Evolutionary conservation across 2,888 invertebrate species (phyloP).

Genomic region (Schizotus pectinicornis): DNA sequence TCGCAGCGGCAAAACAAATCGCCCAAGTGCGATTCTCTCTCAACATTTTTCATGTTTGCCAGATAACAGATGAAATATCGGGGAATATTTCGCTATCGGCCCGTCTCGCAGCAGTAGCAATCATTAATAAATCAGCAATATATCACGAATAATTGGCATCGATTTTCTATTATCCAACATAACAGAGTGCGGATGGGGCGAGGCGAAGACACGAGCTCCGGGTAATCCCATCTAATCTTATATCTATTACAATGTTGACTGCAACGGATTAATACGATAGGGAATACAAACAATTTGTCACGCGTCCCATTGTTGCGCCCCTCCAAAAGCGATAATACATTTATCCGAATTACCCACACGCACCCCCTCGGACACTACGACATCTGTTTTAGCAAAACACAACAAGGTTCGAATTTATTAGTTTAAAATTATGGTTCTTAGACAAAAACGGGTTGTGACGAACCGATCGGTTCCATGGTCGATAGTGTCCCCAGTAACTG

Average conservation of each 20-base stretch:
- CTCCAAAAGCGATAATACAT: conserved; percentile 52
- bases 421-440: background rate
- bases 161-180: conserved; percentile 52
- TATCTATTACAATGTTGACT: conserved; percentile 58
- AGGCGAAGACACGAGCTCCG: conserved; percentile 29
- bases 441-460: conserved; percentile 36
- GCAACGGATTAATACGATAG: conserved; percentile 55
- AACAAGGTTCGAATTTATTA: background rate
- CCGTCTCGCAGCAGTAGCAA: conserved; percentile 16
- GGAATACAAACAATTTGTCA: conserved; percentile 58
- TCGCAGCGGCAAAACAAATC: too few relatives aligned
- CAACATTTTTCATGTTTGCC: too few relatives aligned
- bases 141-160: conserved; percentile 53
- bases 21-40: too few relatives aligned
- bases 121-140: conserved; percentile 52
- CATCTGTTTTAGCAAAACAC: conserved; percentile 18
- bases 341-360: conserved; percentile 51
- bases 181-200: conserved; percentile 35
- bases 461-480: conserved; percentile 43
- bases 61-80: too few relatives aligned
- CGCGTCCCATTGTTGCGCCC: conserved; percentile 51
- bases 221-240: conserved; percentile 53
- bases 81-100: conserved; percentile 14
- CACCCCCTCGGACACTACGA: conserved; percentile 18
- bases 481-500: conserved; percentile 38